Evolutionary conservation across 2,113 vertebrate genomes (phyloP), one percentile per base, ranked within the genome.

Genomic region (Antechinus flavipes): DNA sequence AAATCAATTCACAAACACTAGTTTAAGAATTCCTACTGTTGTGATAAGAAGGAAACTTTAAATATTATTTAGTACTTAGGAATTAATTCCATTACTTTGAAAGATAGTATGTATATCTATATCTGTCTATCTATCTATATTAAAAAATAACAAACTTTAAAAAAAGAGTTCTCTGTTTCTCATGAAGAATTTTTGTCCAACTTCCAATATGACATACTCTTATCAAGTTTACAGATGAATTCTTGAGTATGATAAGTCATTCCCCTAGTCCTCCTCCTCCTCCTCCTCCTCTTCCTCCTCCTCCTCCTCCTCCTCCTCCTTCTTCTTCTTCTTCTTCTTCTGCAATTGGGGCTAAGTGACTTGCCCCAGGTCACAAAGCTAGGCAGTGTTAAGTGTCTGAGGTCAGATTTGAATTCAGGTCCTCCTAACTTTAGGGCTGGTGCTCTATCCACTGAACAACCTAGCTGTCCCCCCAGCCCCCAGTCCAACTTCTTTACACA

Each of bases 271-370:
- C 49, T 49, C 6, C 0, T 49, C 6, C 0, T 49, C 6, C 0
- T 49, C 7, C 0, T 49, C 6, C 2, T 47, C 47, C 2, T 47
- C 4, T 4, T 47, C 47, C 2, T 47, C 4, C 2, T 47, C 47
- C 0, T 42, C 42, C 1, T 42, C 42, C 42, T 42, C 0, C 7
- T 49, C 7, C 7, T 49, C 0, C 7, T 49, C 7, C 7, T 49
- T 47, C 47, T 47, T 1, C 47, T 47, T 47, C 47, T 47, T 47
- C 47, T 47, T 1, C 47, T 47, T 2, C 7, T 49, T 3, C 49
- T 49, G 49, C 49, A 49, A 49, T 49, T 49, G 49, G 6, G 49
- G 49, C 49, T 49, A 49, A 49, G 49, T 49, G 49, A 49, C 49
- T 49, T 49, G 49, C 49, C 49, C 49, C 3, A 0, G 49, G 49